These are phyloP conservation scores for Colaptes auratus DNA, from an alignment of 2,113 vertebrate genomes.

Conservation along the genomic window DNA sequence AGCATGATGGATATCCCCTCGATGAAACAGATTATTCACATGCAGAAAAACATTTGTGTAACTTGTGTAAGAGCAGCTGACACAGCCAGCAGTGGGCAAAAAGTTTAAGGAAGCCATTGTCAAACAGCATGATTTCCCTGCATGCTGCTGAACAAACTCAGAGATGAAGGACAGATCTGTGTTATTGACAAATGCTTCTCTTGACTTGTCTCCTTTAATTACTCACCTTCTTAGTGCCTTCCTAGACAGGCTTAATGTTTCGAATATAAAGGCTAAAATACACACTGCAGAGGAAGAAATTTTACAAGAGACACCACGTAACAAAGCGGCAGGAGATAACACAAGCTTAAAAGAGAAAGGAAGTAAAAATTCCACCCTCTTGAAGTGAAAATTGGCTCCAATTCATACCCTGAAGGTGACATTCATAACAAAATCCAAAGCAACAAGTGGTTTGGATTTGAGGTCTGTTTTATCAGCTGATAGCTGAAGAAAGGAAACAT, in stretches of 20 bases:
- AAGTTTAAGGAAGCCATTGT: background rate
- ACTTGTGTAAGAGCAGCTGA: background rate
- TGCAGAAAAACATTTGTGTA: background rate
- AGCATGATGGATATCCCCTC: accelerated
- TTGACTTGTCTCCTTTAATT: background rate
- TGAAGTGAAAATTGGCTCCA: constrained; percentile 17
- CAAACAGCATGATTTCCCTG: background rate
- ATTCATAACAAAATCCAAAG: background rate
- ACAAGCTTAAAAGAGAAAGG: constrained; percentile 14
- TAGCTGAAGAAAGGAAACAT: constrained; percentile 26
- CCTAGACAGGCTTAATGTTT: background rate
- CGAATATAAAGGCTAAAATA: background rate
- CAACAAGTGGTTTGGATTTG: constrained; percentile 62
- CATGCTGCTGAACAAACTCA: background rate
- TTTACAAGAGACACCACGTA: background rate
- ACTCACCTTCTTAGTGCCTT: background rate
- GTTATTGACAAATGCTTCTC: background rate
- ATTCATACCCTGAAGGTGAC: constrained; percentile 44
- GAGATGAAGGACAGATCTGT: background rate
- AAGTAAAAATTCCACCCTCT: constrained; percentile 11
- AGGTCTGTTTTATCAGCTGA: constrained; percentile 61
- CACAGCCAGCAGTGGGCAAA: background rate
- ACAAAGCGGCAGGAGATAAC: background rate
- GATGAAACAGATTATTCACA: background rate
- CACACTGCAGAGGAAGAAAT: background rate